Base-by-base conservation (phyloP, 2,113 vertebrate species). In the Trochalopteron elliotii region DNA sequence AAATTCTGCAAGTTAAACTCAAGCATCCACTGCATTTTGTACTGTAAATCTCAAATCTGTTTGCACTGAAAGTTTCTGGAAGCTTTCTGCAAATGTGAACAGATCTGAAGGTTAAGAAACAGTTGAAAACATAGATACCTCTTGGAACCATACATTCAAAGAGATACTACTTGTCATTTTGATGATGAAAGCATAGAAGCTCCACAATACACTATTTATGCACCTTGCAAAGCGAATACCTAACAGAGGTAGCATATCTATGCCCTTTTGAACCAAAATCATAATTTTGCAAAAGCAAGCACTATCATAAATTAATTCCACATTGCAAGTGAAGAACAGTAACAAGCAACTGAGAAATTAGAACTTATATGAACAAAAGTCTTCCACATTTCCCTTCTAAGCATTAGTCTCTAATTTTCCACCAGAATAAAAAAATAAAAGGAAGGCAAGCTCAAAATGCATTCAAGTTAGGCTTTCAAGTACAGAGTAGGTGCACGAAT, bases 391-490 rank as follows among this genome's bases (percentile, higher is more conserved):
- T 96, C 52, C 22, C 47, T 74, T 15, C 21, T 40, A 85, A 71
- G n/a, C 44, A 85, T 77, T 91, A 68, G 45, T 84, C 76, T 35
- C 8, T 6, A 45, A 30, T 77, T 94, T 89, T 65, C 25, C 83
- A 55, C 8, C 61, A 64, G 92, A 71, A 31, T 22, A 23, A 40
- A 3, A 70, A 83, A 86, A 67, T 40, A 74, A 78, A 87, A n/a
- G 85, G 84, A 96, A 96, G 60, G 78, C 74, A 89, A 90, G 87
- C 30, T 93, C 82, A 93, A 94, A 93, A 77, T 68, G 72, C 74
- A 76, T 87, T 93, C 53, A 39, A 74, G 33, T 47, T 67, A 59
- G 24, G 72, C 21, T 85, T 95, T 67, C 47, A 40, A 85, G 37
- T 69, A 56, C 7, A 42, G 37, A 56, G 37, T 22, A 90, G 12